Percentiles rank a stretch among this genome's conserved stretches.
These are phyloP conservation scores for Thymelicus acteon DNA, from an alignment of 2,888 invertebrate genomes.

Conservation along the genomic window DNA sequence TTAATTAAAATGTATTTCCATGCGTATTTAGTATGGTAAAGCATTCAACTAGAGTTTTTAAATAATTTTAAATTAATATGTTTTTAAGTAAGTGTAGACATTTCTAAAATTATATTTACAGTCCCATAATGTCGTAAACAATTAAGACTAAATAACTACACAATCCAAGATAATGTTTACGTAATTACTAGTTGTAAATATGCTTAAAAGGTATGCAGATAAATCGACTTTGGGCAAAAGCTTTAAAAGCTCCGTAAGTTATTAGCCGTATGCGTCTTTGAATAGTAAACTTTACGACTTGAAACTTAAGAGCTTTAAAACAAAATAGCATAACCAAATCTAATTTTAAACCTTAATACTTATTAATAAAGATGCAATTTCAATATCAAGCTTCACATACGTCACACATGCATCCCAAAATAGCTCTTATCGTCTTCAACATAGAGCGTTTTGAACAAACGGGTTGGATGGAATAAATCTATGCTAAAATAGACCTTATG, in stretches of 20 bases:
- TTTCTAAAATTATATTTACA: too few relatives aligned
- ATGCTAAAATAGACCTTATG: conserved; percentile 9
- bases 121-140: too few relatives aligned
- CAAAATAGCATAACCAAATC: not conserved
- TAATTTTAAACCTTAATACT: not conserved
- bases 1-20: too few relatives aligned
- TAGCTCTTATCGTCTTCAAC: conserved; percentile 4
- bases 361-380: not conserved
- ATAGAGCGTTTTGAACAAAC: not conserved
- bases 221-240: conserved; percentile 10
- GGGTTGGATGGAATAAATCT: conserved; percentile 5
- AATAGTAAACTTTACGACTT: conserved; percentile 32
- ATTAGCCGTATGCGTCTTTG: conserved; percentile 14
- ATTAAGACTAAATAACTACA: not conserved
- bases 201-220: conserved; percentile 7
- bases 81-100: too few relatives aligned
- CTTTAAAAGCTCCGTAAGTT: conserved; percentile 25
- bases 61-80: too few relatives aligned
- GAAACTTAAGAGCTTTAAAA: conserved; percentile 4
- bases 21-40: too few relatives aligned
- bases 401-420: not conserved
- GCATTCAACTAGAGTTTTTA: too few relatives aligned
- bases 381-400: not conserved
- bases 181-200: conserved; percentile 18
- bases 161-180: not conserved